These are phyloP conservation scores for Rhipidura dahli DNA, from an alignment of 2,113 vertebrate species.

Conservation along the genomic window DNA sequence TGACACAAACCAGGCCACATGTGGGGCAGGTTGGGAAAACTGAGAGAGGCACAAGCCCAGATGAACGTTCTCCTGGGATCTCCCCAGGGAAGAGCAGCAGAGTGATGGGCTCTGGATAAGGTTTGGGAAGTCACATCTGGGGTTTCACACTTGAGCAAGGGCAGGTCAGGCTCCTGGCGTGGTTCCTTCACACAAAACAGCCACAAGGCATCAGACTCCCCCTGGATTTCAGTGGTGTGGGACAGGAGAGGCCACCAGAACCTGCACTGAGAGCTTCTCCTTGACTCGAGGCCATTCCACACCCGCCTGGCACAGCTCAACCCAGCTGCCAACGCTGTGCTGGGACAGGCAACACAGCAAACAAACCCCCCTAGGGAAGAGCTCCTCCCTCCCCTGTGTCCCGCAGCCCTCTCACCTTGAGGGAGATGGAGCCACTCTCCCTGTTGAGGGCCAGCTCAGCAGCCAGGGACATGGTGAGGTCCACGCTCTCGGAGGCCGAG, in stretches of 20 bases:
- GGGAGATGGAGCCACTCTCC: constrained; percentile 77
- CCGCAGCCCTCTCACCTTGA: constrained; percentile 75
- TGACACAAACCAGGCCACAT: constrained; percentile 7
- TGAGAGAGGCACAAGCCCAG: not conserved
- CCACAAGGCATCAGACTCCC: not conserved
- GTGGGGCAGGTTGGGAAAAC: not conserved
- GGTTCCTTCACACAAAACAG: not conserved
- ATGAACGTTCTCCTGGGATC: not conserved
- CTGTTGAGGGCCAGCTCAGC: constrained; percentile 78
- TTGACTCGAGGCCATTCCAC: not conserved
- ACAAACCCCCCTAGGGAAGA: not conserved
- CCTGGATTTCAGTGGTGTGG: not conserved
- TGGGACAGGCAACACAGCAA: rapidly evolving
- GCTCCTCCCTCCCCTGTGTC: not conserved
- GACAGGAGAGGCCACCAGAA: not conserved
- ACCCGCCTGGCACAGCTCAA: not conserved
- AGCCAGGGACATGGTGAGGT: constrained; percentile 76
- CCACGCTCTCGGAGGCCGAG: constrained; percentile 82
- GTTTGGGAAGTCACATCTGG: not conserved
- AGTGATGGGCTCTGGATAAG: not conserved
- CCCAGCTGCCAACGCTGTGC: not conserved
- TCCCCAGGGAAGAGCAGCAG: not conserved
- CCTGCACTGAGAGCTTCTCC: not conserved
- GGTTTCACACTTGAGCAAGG: not conserved
- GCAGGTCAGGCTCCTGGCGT: not conserved